A percentile compares a stretch with the other conserved stretches of the same genome.
These are phyloP conservation scores for Desoria tigrina DNA, from an alignment of 2,888 invertebrate species.

Conservation along the genomic window DNA sequence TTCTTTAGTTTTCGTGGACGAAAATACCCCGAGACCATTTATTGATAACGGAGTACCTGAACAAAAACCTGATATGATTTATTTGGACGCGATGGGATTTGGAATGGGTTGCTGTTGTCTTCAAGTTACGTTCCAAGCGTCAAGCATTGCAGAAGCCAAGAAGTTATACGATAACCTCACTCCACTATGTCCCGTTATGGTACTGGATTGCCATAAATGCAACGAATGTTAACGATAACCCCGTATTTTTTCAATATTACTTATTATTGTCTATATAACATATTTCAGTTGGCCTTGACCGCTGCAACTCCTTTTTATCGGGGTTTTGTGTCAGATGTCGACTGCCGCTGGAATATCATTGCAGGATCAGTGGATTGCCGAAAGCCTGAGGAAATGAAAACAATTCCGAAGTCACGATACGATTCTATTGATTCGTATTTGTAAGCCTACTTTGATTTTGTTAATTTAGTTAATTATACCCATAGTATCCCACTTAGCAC, in stretches of 20 bases:
- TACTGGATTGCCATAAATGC: conserved; percentile 57
- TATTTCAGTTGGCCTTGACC: conserved; percentile 79
- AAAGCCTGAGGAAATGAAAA: conserved; percentile 85
- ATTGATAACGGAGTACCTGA: conserved; percentile 66
- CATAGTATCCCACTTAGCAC: conserved; percentile 7
- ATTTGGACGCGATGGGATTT: conserved; percentile 99
- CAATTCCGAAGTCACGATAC: conserved; percentile 80
- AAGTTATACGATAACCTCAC: conserved; percentile 96
- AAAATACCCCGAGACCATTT: conserved; percentile 80
- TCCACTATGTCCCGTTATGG: conserved; percentile 95
- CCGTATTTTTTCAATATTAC: background rate
- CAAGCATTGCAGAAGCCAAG: conserved; percentile 92
- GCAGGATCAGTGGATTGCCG: conserved; percentile 94
- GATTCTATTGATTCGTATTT: conserved; percentile 97
- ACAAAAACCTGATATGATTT: conserved; percentile 81
- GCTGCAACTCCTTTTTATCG: conserved; percentile 95
- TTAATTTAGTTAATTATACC: background rate
- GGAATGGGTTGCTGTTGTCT: conserved; percentile 99
- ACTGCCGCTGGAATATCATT: conserved; percentile 98
- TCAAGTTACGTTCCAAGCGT: conserved; percentile 94
- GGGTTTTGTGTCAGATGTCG: conserved; percentile 90
- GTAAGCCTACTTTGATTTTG: conserved; percentile 59
- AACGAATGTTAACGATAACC: background rate
- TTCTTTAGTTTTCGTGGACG: conserved; percentile 79
- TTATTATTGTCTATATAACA: background rate